Evolutionary conservation across 1,140 invertebrate genomes (phyloP), one percentile per base, ranked within the genome.

Genomic region (Drosophila setifemur): DNA sequence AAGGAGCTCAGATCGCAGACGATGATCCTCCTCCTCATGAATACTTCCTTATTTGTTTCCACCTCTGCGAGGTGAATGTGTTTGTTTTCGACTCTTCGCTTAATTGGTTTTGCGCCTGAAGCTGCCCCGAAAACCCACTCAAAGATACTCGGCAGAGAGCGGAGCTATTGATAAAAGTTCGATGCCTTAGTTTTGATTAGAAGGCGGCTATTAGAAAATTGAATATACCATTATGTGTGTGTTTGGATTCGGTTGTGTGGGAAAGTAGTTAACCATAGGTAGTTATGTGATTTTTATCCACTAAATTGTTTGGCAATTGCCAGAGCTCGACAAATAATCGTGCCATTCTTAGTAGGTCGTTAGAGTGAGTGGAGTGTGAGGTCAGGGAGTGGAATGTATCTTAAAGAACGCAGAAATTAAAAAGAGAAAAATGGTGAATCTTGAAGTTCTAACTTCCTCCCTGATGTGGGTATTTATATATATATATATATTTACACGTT

Each of bases 161-260:
- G 19, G 16, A 26, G 67, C 43, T 25, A 35, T 67, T 47, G 54
- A 42, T 29, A 68, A 63, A 39, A 50, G 64, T 72, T 75, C 44
- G 81, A 86, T 86, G 81, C 76, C 82, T 81, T 76, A 69, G 75
- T 81, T 87, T 81, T 76, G 81, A 86, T 86, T 86, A 76, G 79
- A 52, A 60, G 81, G 71, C 75, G 70, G 75, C 79, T 85, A 85
- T 86, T 85, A 86, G 81, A 86, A 86, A 85, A 85, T 85, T 86
- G 81, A 86, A 86, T 81, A 71, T 53, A 70, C 54, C 42, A 37
- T 35, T 44, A 7, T 35, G 57, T 18, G 21, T 26, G 28, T 19
- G 16, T 37, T 31, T 64, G 43, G 14, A 25, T 8, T 49, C 11
- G 16, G 18, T n/a, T 2, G 26, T 68, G 47, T 81, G 76, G 53